Evolutionary conservation across 1,140 invertebrate genomes (phyloP).

Genomic region (Rhopalosiphum maidis): DNA sequence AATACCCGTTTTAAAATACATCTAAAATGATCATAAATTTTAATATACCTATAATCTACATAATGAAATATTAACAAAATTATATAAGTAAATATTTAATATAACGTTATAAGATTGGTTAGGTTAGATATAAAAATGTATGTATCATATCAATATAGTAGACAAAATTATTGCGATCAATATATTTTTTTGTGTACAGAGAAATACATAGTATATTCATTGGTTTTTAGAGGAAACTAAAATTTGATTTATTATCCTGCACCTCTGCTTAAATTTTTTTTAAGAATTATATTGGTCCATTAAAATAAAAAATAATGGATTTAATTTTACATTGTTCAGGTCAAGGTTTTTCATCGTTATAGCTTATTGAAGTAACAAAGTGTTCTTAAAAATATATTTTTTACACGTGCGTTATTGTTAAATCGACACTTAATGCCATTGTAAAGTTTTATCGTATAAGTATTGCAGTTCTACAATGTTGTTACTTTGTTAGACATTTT

Average conservation of each 20-base stretch:
- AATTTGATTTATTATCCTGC: neutral
- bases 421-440: neutral
- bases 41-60: neutral
- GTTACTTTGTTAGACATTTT: no score
- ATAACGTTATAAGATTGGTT: neutral
- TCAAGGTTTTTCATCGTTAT: slow-evolving; percentile 14
- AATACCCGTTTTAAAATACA: neutral
- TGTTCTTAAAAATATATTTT: neutral
- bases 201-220: neutral
- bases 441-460: neutral
- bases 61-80: neutral
- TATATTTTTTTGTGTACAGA: neutral
- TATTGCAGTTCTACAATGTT: neutral
- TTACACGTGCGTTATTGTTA: neutral
- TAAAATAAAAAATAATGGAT: neutral
- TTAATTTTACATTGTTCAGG: neutral
- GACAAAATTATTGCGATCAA: neutral
- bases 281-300: neutral
- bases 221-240: slow-evolving; percentile 5
- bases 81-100: no score
- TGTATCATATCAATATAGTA: neutral
- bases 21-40: neutral
- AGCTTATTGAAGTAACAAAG: neutral
- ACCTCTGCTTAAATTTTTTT: neutral
- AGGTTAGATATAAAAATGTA: neutral